Percentiles rank a stretch among this genome's conserved stretches.
phyloP scores from a whole-genome alignment of 1,140 invertebrate species.

The Sycophila sp. region DNA sequence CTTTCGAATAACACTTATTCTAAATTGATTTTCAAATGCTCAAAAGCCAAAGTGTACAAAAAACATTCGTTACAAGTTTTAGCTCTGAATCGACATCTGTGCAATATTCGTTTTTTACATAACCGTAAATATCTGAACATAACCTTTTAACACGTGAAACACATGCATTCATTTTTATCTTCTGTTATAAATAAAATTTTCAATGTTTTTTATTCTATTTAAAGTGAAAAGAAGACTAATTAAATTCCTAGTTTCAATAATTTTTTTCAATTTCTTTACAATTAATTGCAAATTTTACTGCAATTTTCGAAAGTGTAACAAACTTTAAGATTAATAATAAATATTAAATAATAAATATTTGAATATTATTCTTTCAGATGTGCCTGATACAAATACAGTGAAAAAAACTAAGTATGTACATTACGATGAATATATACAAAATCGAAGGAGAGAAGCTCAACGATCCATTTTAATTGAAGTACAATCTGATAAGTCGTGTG shows the following conservation, averaged over 20 bases:
- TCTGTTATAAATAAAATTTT: not conserved
- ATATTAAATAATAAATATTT: no score
- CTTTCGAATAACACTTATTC: conserved; percentile 44
- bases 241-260: no score
- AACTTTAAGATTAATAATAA: no score
- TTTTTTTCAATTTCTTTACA: no score
- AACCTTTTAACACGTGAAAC: conserved; percentile 11
- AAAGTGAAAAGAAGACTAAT: no score
- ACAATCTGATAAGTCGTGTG: conserved; percentile 70
- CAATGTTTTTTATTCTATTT: not conserved
- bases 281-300: no score
- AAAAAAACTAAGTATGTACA: not conserved
- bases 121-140: not conserved
- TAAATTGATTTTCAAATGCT: conserved; percentile 36
- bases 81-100: not conserved
- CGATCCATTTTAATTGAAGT: conserved; percentile 73
- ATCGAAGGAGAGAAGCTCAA: conserved; percentile 68
- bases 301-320: no score
- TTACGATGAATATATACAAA: conserved; percentile 57
- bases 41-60: not conserved
- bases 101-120: not conserved
- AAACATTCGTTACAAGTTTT: not conserved
- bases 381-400: no score
- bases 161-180: not conserved
- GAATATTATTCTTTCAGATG: no score